phyloP scores from a whole-genome alignment of 2,888 invertebrate genomes.

The Leptinotarsa peninsularis region DNA sequence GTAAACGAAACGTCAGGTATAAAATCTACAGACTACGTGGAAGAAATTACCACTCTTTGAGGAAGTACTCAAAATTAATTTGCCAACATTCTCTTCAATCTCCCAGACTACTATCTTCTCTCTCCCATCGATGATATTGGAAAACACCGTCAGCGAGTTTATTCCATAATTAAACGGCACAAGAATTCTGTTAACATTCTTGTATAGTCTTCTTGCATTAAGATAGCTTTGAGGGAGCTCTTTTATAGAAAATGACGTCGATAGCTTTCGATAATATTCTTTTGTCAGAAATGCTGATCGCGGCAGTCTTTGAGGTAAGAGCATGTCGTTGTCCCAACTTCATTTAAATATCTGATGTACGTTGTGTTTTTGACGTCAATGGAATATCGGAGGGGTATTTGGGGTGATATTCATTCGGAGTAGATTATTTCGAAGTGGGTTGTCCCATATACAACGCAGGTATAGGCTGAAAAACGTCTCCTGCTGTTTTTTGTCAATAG shows the following conservation, averaged over 20 bases:
- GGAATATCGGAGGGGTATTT: slow-evolving; percentile 15
- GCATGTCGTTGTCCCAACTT: slow-evolving; percentile 23
- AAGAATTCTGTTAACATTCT: slow-evolving; percentile 13
- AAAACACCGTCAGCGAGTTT: neutral
- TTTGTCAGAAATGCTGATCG: slow-evolving; percentile 35
- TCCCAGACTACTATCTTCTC: neutral
- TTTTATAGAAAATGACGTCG: slow-evolving; percentile 22
- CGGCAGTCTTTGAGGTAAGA: slow-evolving; percentile 28
- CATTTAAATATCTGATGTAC: slow-evolving; percentile 33
- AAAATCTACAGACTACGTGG: too few species aligned
- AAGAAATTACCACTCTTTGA: too few species aligned
- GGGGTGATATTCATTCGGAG: neutral
- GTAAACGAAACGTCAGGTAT: too few species aligned
- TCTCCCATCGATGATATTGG: neutral
- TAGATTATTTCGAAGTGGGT: neutral
- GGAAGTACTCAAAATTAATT: too few species aligned
- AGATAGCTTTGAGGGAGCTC: slow-evolving; percentile 17
- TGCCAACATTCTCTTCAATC: neutral
- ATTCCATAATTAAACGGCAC: slow-evolving; percentile 5
- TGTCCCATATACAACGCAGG: neutral
- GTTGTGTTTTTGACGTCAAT: slow-evolving; percentile 30
- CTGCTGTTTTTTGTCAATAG: too few species aligned
- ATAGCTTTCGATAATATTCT: slow-evolving; percentile 35
- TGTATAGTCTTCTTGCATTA: slow-evolving; percentile 15
- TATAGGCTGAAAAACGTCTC: too few species aligned